phyloP scores from a whole-genome alignment of 2,888 invertebrate species.

The Physocephala rufipes region DNA sequence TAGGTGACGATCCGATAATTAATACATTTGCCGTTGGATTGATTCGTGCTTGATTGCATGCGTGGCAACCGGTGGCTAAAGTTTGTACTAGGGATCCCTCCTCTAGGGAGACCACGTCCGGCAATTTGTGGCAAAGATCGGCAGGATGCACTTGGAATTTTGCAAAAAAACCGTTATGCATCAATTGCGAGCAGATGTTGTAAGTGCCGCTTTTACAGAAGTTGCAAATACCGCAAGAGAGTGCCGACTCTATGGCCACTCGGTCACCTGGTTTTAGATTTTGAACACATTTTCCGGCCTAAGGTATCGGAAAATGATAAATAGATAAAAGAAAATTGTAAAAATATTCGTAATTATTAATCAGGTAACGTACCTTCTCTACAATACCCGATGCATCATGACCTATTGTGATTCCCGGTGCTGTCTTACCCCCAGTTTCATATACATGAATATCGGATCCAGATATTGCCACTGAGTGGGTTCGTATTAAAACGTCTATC shows the following conservation, averaged over 20 bases:
- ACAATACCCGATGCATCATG: conserved; percentile 90
- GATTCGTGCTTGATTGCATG: conserved; percentile 53
- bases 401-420: conserved; percentile 73
- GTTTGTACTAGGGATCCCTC: conserved; percentile 55
- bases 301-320: background rate
- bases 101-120: conserved; percentile 49
- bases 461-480: conserved; percentile 92
- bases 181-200: conserved; percentile 55
- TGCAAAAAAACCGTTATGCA: conserved; percentile 56
- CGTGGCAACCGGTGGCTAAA: conserved; percentile 56
- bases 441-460: conserved; percentile 93
- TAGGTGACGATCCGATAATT: conserved; percentile 56
- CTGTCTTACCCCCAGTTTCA: conserved; percentile 52
- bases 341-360: background rate
- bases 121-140: conserved; percentile 57
- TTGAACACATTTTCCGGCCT: conserved; percentile 71
- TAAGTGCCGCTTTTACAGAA: conserved; percentile 74
- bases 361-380: conserved; percentile 68
- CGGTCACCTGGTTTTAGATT: conserved; percentile 81
- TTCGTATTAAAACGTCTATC: conserved; percentile 72
- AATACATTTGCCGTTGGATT: conserved; percentile 55
- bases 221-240: conserved; percentile 83
- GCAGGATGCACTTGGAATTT: conserved; percentile 57
- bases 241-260: conserved; percentile 92
- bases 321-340: conserved; percentile 8